Evolutionary conservation across 2,888 invertebrate species (phyloP).

Genomic region (Deilephila elpenor): DNA sequence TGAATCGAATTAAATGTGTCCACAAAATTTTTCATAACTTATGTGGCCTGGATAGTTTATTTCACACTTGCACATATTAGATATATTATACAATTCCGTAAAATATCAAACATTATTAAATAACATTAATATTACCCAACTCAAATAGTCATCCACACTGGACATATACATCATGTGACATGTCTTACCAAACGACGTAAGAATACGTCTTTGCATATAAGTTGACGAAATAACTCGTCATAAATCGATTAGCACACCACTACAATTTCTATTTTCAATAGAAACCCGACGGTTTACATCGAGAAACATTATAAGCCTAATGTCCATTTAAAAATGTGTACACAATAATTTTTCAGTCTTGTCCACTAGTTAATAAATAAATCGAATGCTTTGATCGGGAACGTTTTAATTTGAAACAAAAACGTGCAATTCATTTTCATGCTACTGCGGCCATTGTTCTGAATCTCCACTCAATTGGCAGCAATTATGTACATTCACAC

Average conservation of each 20-base stretch:
- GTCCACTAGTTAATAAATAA: constrained; percentile 36
- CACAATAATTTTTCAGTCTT: constrained; percentile 42
- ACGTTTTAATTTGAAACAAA: constrained; percentile 30
- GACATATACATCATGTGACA: constrained; percentile 20
- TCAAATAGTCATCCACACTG: neutral
- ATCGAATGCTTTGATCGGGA: constrained; percentile 35
- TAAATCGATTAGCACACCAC: neutral
- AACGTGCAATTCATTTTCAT: constrained; percentile 8
- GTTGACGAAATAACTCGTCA: neutral
- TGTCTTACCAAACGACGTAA: constrained; percentile 4
- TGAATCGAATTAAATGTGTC: neutral
- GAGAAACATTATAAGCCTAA: constrained; percentile 17
- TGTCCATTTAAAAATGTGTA: constrained; percentile 6
- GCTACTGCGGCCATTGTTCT: neutral
- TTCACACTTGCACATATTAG: neutral
- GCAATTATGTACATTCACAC: constrained; percentile 21
- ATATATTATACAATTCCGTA: constrained; percentile 9
- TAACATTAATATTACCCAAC: constrained; percentile 1
- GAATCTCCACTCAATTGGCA: neutral
- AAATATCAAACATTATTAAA: constrained; percentile 12
- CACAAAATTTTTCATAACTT: neutral
- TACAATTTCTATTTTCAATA: constrained; percentile 20
- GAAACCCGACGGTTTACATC: constrained; percentile 15
- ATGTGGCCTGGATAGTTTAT: neutral
- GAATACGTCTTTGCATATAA: neutral